Evolutionary conservation across 2,888 invertebrate genomes (phyloP).

Genomic region (Arrhopalites spinosus): DNA sequence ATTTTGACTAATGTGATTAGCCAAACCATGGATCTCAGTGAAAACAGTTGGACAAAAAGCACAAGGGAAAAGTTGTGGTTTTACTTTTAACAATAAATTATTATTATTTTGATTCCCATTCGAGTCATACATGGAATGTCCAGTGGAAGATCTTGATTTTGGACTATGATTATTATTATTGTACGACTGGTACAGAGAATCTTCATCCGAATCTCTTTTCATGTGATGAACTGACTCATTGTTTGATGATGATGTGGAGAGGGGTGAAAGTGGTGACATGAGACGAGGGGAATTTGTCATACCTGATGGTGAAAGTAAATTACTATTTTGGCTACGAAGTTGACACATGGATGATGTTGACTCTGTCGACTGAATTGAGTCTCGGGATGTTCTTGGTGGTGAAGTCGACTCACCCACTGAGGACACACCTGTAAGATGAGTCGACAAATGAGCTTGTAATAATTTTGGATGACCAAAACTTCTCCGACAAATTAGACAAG

Average conservation of each 20-base stretch:
- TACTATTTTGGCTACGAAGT: background rate
- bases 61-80: constrained; percentile 37
- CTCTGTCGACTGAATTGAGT: constrained; percentile 1
- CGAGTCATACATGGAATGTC: constrained; percentile 9
- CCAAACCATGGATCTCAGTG: constrained; percentile 30
- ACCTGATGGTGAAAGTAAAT: constrained; percentile 25
- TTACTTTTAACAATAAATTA: constrained; percentile 6
- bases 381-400: constrained; percentile 16
- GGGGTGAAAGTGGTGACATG: constrained; percentile 40
- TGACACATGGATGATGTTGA: background rate
- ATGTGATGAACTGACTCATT: background rate
- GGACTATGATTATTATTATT: background rate
- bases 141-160: background rate
- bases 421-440: constrained; percentile 45
- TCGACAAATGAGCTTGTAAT: constrained; percentile 51
- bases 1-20: constrained; percentile 35
- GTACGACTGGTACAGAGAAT: constrained; percentile 9
- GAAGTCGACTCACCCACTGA: constrained; percentile 13
- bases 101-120: constrained; percentile 14
- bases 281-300: constrained; percentile 29
- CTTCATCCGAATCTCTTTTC: constrained; percentile 30
- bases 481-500: constrained; percentile 53
- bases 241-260: constrained; percentile 31
- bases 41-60: constrained; percentile 39
- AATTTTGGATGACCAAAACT: constrained; percentile 50